Conservation (phyloP, 2,113 vertebrate genomes). For the Podarcis muralis region DNA sequence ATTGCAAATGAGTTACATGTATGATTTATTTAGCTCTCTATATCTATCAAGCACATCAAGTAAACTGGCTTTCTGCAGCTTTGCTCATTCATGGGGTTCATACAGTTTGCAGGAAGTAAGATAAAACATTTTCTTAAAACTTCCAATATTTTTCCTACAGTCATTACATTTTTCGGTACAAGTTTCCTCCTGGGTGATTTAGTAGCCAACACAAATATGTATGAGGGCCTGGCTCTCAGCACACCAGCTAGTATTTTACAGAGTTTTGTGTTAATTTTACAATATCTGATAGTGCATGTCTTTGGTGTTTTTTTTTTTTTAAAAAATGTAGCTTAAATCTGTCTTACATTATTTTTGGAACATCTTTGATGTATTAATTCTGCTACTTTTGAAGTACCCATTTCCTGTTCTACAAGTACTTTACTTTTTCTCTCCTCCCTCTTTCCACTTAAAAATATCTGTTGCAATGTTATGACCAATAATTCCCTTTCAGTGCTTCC, state of each 20-base stretch:
- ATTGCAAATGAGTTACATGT: not conserved
- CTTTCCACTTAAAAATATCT: not conserved
- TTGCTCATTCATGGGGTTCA: not conserved
- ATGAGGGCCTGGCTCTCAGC: slow-evolving; percentile 15
- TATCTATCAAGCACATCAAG: not conserved
- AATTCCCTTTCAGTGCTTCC: not conserved
- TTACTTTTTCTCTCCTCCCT: not conserved
- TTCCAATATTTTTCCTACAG: not conserved
- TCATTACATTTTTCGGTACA: slow-evolving; percentile 7
- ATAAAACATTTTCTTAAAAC: slow-evolving; percentile 22
- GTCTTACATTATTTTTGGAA: not conserved
- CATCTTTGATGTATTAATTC: not conserved
- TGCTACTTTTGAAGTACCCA: not conserved
- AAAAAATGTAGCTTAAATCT: not conserved
- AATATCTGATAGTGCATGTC: slow-evolving; percentile 7
- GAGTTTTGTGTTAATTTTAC: slow-evolving; percentile 42
- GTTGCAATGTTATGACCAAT: not conserved
- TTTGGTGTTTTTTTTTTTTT: not conserved
- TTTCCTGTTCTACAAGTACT: not conserved
- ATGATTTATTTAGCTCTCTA: slow-evolving; percentile 3
- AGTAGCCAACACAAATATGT: slow-evolving; percentile 1
- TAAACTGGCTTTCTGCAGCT: slow-evolving; percentile 36
- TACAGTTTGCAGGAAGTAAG: slow-evolving; percentile 3
- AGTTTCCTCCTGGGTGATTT: slow-evolving; percentile 13
- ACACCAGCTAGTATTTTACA: not conserved